These are phyloP conservation scores for Leuciscus waleckii DNA, from an alignment of 2,797 vertebrate species.

Conservation along the genomic window DNA sequence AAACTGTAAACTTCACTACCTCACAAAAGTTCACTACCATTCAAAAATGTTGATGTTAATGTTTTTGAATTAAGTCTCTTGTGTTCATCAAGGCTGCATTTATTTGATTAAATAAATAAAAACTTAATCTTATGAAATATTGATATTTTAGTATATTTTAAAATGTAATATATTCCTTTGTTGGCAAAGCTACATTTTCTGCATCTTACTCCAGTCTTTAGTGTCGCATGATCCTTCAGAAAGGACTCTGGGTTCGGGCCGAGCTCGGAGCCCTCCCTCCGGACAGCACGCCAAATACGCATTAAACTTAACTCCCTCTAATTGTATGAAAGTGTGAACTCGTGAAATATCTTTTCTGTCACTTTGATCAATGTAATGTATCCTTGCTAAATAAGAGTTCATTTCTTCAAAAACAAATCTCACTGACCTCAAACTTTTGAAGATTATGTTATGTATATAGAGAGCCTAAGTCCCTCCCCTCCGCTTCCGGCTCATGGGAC, in stretches of 20 bases:
- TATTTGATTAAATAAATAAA: background rate
- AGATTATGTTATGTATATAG: background rate
- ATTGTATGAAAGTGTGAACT: no score
- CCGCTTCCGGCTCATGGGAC: no score
- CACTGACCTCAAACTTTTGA: background rate
- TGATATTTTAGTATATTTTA: background rate
- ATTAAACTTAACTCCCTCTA: no score
- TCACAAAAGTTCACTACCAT: background rate
- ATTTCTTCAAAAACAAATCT: background rate
- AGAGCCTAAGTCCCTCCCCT: no score
- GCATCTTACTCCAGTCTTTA: background rate
- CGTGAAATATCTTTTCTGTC: no score
- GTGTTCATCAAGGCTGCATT: background rate
- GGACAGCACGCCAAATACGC: no score
- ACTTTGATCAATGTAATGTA: background rate
- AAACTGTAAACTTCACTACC: background rate
- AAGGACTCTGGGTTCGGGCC: background rate
- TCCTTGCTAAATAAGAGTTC: background rate
- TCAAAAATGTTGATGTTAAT: background rate
- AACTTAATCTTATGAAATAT: background rate
- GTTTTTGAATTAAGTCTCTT: background rate
- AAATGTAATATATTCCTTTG: background rate
- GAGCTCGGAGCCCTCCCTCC: no score
- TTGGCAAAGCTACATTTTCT: background rate
- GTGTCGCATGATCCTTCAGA: background rate